Percentiles rank a stretch among this genome's conserved stretches.
Evolutionary conservation across 2,797 vertebrate species (phyloP).

Genomic region (Furcifer pardalis): DNA sequence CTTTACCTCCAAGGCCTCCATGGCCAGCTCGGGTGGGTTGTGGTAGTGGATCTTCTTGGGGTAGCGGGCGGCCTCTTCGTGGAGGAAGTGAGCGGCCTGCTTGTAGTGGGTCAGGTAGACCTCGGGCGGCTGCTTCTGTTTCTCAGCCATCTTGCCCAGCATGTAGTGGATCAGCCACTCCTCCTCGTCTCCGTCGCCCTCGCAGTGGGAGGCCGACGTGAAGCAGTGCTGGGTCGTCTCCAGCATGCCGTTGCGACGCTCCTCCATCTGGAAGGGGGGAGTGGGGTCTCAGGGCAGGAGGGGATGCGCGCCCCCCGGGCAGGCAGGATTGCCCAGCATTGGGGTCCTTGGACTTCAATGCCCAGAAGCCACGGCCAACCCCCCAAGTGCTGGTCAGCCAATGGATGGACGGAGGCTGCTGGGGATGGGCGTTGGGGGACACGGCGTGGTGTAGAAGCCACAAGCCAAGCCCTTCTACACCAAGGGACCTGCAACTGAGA

Average conservation of each 20-base stretch:
- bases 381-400: too few relatives aligned
- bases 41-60: constrained; percentile 99
- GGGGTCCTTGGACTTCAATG: too few relatives aligned
- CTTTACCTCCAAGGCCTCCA: constrained; percentile 96
- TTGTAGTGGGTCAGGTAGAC: constrained; percentile 92
- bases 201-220: constrained; percentile 88
- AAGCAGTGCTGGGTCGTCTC: constrained; percentile 93
- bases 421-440: too few relatives aligned
- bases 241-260: constrained; percentile 91
- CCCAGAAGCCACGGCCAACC: too few relatives aligned
- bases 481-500: too few relatives aligned
- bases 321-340: too few relatives aligned
- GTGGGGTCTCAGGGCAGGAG: too few relatives aligned
- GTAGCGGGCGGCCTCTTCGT: constrained; percentile 96
- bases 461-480: too few relatives aligned
- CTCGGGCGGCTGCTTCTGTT: constrained; percentile 84
- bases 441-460: too few relatives aligned
- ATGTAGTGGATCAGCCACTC: constrained; percentile 99
- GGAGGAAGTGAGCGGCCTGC: constrained; percentile 91
- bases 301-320: too few relatives aligned
- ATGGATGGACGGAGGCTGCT: too few relatives aligned
- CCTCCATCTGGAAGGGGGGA: constrained; percentile 84
- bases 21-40: constrained; percentile 95
- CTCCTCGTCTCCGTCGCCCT: constrained; percentile 94
- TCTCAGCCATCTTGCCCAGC: constrained; percentile 97